Conservation (phyloP, 2,888 invertebrate genomes). For the Drosophila limbata region DNA sequence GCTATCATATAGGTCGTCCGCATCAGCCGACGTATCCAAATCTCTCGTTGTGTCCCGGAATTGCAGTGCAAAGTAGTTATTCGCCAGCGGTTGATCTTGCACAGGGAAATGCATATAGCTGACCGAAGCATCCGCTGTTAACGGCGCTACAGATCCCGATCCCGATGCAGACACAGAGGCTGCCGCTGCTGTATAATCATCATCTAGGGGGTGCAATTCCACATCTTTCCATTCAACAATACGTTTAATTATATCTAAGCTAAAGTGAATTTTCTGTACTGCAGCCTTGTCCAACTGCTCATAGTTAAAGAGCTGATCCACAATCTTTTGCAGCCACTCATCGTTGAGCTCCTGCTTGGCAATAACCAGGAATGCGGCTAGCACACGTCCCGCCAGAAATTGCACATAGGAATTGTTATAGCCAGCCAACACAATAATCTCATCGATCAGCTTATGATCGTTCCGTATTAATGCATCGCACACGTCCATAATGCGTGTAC, state of each 20-base stretch:
- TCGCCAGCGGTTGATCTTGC: conserved; percentile 81
- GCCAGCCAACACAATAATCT: conserved; percentile 92
- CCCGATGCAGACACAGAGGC: conserved; percentile 18
- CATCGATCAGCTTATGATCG: conserved; percentile 93
- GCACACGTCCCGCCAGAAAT: conserved; percentile 91
- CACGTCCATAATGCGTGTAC: conserved; percentile 91
- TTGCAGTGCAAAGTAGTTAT: conserved; percentile 84
- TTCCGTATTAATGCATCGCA: conserved; percentile 92
- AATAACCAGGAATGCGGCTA: conserved; percentile 93
- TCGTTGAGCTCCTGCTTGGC: conserved; percentile 93
- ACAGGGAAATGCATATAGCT: conserved; percentile 79
- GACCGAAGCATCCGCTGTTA: conserved; percentile 46
- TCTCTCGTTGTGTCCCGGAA: conserved; percentile 65
- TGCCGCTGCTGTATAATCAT: conserved; percentile 83
- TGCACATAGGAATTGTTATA: conserved; percentile 92
- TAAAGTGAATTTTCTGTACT: conserved; percentile 92
- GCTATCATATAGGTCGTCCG: conserved; percentile 33
- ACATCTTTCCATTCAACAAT: conserved; percentile 96
- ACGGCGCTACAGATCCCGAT: conserved; percentile 20
- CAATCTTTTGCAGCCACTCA: conserved; percentile 92
- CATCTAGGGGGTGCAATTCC: conserved; percentile 92
- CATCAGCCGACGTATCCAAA: conserved; percentile 27
- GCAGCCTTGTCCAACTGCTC: conserved; percentile 88
- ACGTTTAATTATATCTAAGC: conserved; percentile 93
- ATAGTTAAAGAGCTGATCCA: conserved; percentile 89